These are phyloP conservation scores for Luscinia megarhynchos DNA, from an alignment of 2,797 vertebrate species.

Conservation along the genomic window DNA sequence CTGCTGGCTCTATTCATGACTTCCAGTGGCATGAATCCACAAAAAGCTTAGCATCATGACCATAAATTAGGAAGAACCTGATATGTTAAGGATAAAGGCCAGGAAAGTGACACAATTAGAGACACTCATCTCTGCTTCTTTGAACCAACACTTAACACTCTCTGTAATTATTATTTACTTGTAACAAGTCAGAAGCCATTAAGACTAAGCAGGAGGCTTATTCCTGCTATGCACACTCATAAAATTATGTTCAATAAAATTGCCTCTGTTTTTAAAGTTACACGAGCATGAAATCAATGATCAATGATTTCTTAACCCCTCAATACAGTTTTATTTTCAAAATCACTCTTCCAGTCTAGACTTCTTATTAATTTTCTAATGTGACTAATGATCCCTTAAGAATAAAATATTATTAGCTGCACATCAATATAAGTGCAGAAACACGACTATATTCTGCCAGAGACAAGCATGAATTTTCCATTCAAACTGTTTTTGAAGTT, in stretches of 20 bases:
- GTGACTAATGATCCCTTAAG: constrained; percentile 3
- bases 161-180: constrained; percentile 34
- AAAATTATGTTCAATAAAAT: constrained; percentile 14
- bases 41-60: neutral
- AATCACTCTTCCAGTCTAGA: neutral
- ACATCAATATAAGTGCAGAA: neutral
- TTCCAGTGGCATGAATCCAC: neutral
- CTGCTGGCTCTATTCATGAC: neutral
- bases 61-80: neutral
- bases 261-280: constrained; percentile 30
- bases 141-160: neutral
- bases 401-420: neutral
- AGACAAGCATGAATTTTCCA: neutral
- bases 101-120: neutral
- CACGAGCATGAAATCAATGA: constrained; percentile 19
- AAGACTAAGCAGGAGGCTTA: constrained; percentile 3
- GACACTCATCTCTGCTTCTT: neutral
- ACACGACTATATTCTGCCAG: neutral
- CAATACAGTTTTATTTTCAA: constrained; percentile 14
- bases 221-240: neutral
- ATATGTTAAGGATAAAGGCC: neutral
- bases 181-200: neutral
- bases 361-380: neutral
- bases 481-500: neutral
- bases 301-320: constrained; percentile 47